Percentiles rank a stretch among this genome's conserved stretches.
Conservation (phyloP, 2,113 vertebrate genomes). For the Mus musculus region GRCm39 chr14:108919501-108920000, state of each 20-base stretch:
- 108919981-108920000: conserved; percentile 67
- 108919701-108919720: background rate
- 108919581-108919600: accelerated
- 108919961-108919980: conserved; percentile 42
- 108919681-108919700: background rate
- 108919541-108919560: background rate
- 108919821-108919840: background rate
- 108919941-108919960: conserved; percentile 49
- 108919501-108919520: background rate
- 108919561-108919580: background rate
- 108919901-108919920: background rate
- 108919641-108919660: background rate
- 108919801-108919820: background rate
- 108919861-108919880: background rate
- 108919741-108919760: conserved; percentile 32
- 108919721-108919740: background rate
- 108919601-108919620: background rate
- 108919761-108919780: background rate
- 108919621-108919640: background rate
- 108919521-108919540: background rate
- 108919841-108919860: background rate
- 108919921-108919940: conserved; percentile 65
- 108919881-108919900: background rate
- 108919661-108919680: background rate
- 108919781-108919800: background rate